Evolutionary conservation across 2,113 vertebrate species (phyloP).

Genomic region (Parus major): DNA sequence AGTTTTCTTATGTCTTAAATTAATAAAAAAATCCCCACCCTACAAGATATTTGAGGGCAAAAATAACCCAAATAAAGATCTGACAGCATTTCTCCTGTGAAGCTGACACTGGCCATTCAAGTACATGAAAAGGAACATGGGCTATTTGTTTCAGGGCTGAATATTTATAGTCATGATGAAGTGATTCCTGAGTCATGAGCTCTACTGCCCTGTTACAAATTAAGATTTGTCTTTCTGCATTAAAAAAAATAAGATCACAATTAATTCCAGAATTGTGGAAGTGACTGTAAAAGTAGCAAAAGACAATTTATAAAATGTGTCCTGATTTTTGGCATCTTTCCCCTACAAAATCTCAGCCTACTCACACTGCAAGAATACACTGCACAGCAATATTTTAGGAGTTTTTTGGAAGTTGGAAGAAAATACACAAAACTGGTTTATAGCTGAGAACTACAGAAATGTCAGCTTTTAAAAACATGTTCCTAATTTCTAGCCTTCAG

Average conservation of each 20-base stretch:
- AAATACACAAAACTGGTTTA: not conserved
- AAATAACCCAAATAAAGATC: not conserved
- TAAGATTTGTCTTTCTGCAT: constrained; percentile 3
- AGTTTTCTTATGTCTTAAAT: not conserved
- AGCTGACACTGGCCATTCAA: not conserved
- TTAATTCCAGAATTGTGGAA: constrained; percentile 30
- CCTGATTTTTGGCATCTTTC: constrained; percentile 5
- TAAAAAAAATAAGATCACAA: constrained; percentile 10
- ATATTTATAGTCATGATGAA: constrained; percentile 37
- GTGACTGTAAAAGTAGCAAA: not conserved
- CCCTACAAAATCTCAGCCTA: not conserved
- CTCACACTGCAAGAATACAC: not conserved
- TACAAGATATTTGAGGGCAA: not conserved
- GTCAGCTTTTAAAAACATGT: constrained; percentile 15
- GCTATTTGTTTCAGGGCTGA: constrained; percentile 21
- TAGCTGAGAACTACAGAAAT: not conserved
- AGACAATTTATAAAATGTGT: constrained; percentile 7
- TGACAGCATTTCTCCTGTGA: not conserved
- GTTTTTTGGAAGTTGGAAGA: not conserved
- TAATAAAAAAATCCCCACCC: not conserved
- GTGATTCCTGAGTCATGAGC: constrained; percentile 28
- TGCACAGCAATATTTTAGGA: not conserved
- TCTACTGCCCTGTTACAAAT: constrained; percentile 17
- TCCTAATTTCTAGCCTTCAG: constrained; percentile 14
- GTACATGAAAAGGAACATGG: not conserved